Percentiles rank a stretch among this genome's conserved stretches.
phyloP scores from a whole-genome alignment of 2,797 vertebrate species.

The Neomorphus geoffroyi region DNA sequence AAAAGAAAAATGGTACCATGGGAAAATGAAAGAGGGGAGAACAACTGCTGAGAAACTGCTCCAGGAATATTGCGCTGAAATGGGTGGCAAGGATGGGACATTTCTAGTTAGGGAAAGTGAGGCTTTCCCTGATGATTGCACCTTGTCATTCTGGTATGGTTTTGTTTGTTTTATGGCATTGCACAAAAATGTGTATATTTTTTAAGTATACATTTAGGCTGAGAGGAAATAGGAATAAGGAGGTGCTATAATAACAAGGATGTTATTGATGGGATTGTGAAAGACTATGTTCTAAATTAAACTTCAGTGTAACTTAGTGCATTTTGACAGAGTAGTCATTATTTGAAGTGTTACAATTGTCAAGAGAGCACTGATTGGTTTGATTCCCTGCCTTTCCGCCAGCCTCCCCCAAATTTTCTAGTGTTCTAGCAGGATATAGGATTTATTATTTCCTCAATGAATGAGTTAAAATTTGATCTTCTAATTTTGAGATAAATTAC shows the following conservation, averaged over 20 bases:
- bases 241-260: neutral
- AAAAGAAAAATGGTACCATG: conserved; percentile 92
- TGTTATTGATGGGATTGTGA: neutral
- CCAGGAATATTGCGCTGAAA: conserved; percentile 89
- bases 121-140: conserved; percentile 83
- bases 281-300: neutral
- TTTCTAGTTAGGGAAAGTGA: conserved; percentile 93
- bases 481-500: neutral
- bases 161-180: neutral
- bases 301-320: neutral
- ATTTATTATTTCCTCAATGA: neutral
- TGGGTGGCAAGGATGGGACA: conserved; percentile 87
- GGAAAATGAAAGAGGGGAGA: conserved; percentile 85
- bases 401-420: neutral
- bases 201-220: neutral
- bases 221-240: neutral
- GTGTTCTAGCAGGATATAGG: neutral
- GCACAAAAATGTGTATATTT: neutral
- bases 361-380: neutral
- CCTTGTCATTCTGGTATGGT: conserved; percentile 93
- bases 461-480: neutral
- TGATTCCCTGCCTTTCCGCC: neutral
- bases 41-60: conserved; percentile 88
- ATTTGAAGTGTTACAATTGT: neutral
- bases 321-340: neutral